Conservation (phyloP, 2,888 invertebrate genomes). For the Saturnia japonica region DNA sequence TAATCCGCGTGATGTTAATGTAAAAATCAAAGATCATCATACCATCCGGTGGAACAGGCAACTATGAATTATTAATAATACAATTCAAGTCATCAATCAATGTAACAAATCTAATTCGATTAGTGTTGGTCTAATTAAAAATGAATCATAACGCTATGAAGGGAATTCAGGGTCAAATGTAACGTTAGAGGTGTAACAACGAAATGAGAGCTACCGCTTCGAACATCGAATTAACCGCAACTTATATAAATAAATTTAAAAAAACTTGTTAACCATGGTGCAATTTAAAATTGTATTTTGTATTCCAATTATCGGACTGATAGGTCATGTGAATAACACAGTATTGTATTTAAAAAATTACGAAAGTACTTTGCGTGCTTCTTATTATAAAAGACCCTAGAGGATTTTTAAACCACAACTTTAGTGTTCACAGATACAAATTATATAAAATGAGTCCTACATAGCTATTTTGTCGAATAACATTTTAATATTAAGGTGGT, state of each 20-base stretch:
- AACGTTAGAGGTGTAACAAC: constrained; percentile 4
- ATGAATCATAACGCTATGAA: constrained; percentile 53
- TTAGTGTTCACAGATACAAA: too few species aligned
- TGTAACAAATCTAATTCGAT: constrained; percentile 37
- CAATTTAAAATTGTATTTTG: neutral
- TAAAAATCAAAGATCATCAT: neutral
- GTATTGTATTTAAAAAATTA: neutral
- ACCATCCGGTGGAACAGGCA: constrained; percentile 4
- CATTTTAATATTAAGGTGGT: too few species aligned
- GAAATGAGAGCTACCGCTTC: neutral
- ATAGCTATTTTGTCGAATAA: too few species aligned
- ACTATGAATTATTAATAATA: constrained; percentile 29
- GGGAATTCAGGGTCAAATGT: constrained; percentile 41
- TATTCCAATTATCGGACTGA: neutral
- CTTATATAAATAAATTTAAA: neutral
- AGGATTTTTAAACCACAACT: too few species aligned
- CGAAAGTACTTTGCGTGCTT: neutral
- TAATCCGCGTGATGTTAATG: neutral
- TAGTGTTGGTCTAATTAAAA: constrained; percentile 57
- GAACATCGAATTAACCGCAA: neutral
- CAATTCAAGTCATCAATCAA: constrained; percentile 56
- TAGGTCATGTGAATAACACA: neutral
- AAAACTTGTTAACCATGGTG: neutral
- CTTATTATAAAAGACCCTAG: too few species aligned
- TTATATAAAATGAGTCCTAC: too few species aligned